A percentile compares a stretch with the other conserved stretches of the same genome.
phyloP scores from a whole-genome alignment of 2,113 vertebrate species.

The Melanerpes formicivorus region DNA sequence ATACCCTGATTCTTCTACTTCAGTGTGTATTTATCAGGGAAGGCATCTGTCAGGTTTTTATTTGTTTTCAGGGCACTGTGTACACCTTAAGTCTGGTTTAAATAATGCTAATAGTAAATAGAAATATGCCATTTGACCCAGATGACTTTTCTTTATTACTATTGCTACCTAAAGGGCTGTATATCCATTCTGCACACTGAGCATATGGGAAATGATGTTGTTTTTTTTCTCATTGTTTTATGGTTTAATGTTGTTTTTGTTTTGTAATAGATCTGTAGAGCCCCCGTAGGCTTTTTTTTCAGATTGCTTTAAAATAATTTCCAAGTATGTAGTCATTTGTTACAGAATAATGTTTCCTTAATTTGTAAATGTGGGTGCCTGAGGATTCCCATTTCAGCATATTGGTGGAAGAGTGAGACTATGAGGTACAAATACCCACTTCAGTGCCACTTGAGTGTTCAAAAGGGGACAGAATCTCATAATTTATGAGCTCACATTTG shows the following conservation, averaged over 20 bases:
- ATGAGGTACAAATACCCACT: background rate
- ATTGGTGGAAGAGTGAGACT: background rate
- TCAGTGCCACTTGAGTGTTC: background rate
- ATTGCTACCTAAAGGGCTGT: slow-evolving; percentile 47
- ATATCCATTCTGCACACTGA: slow-evolving; percentile 23
- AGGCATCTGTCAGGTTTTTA: background rate
- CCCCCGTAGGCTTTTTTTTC: slow-evolving; percentile 44
- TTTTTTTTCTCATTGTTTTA: slow-evolving; percentile 31
- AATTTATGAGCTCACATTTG: background rate
- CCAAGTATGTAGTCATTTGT: slow-evolving; percentile 37
- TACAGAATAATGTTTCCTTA: slow-evolving; percentile 43
- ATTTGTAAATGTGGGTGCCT: slow-evolving; percentile 51
- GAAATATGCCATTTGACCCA: slow-evolving; percentile 53
- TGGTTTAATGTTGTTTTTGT: slow-evolving; percentile 44
- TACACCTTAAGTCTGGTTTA: slow-evolving; percentile 23
- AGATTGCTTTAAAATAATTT: slow-evolving; percentile 61
- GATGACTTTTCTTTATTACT: slow-evolving; percentile 53
- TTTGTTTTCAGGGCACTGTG: background rate
- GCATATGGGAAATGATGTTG: slow-evolving; percentile 31
- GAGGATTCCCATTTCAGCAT: slow-evolving; percentile 38
- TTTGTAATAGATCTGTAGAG: slow-evolving; percentile 47
- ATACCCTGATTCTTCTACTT: background rate
- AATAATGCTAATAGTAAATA: slow-evolving; percentile 51
- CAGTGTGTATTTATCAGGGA: background rate
- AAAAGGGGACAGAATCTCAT: background rate